Evolutionary conservation across 2,113 vertebrate genomes (phyloP).

Genomic region (Tragelaphus buxtoni): DNA sequence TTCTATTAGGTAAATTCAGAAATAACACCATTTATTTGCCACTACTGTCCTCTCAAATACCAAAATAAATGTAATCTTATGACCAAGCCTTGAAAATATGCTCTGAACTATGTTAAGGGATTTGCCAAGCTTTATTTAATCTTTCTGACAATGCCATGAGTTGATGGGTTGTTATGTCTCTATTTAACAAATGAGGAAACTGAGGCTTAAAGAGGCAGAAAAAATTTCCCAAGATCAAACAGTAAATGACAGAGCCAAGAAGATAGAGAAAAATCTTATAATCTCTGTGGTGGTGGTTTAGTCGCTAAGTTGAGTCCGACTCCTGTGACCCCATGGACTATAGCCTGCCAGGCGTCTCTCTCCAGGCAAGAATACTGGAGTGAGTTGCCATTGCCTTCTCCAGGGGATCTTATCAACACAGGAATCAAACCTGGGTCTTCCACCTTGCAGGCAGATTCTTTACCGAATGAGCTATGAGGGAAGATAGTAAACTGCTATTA

Average conservation of each 20-base stretch:
- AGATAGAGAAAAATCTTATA: background rate
- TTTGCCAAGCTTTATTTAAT: background rate
- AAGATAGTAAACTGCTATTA: background rate
- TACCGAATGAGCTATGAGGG: background rate
- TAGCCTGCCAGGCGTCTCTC: background rate
- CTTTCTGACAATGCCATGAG: background rate
- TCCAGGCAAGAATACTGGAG: background rate
- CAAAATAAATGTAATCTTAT: background rate
- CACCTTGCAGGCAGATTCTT: background rate
- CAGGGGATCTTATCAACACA: background rate
- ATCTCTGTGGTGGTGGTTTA: background rate
- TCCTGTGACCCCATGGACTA: background rate
- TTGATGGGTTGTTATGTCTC: background rate
- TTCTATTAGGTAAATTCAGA: background rate
- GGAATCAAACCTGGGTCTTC: background rate
- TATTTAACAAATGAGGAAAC: background rate
- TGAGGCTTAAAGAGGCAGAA: background rate
- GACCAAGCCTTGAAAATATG: background rate
- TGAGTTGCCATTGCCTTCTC: background rate
- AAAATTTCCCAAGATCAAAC: background rate
- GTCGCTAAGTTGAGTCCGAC: rapidly evolving
- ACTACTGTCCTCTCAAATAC: background rate
- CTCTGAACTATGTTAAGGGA: background rate
- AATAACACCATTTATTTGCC: background rate
- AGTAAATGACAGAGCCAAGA: background rate